Base-by-base conservation (phyloP, 2,113 vertebrate genomes). In the Amia ocellicauda region DNA sequence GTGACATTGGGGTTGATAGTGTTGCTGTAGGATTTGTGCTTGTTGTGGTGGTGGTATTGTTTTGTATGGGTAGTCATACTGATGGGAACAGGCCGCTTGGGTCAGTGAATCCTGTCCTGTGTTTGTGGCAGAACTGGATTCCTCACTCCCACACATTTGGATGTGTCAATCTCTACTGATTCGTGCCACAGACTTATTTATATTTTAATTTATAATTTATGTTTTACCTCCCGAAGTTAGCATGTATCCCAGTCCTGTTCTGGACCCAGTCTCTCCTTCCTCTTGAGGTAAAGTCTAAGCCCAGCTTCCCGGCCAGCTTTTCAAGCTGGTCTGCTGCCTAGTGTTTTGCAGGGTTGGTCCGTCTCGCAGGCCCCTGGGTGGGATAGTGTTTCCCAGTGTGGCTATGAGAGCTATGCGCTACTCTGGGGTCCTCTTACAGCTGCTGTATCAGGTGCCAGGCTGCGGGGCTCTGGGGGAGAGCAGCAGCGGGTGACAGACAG, bases 391-490 rank as follows among this genome's bases (percentile, higher is more conserved):
- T 76, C 83, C 63, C 66, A 43, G 45, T 68, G 69, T 55, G 59
- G 42, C 63, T 68, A 72, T 52, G 59, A 64, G 64, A 69, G 69
- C 75, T 72, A 72, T 80, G 76, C 77, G 55, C 64, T 71, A 63
- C 62, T 69, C 54, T 41, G 53, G 71, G 74, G 71, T 83, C 76
- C 61, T 66, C 80, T 83, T 84, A 76, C 79, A 76, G 62, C 50
- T 11, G 43, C 57, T 54, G 56, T 63, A 73, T 82, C 69, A 78
- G 71, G 52, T 81, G 71, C 77, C 79, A 79, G 58, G 64, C 60
- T 13, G 41, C 19, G 41, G 8, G n/a, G 14, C 58, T 60, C 58
- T 8, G 14, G 58, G 3, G 22, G 8, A 47, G 53, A 42, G 67
- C 68, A 66, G 56, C 69, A 70, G 60, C 23, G 36, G 50, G 31